Base-by-base conservation (phyloP, 2,113 vertebrate genomes). In the Trinectes maculatus region DNA sequence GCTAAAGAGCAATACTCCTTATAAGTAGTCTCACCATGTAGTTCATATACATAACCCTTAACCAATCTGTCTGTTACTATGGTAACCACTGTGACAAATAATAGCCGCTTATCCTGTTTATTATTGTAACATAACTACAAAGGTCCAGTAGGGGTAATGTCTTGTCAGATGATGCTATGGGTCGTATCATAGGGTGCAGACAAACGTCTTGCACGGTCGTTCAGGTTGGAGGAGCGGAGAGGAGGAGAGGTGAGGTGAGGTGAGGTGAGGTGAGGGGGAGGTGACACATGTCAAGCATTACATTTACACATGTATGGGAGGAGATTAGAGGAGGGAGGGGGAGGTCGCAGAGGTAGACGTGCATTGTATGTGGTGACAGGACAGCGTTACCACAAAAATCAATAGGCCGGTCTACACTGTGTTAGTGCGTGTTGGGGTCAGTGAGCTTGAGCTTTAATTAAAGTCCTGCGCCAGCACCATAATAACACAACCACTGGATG, bases 221-320 rank as follows among this genome's bases (percentile, higher is more conserved):
- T 28, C 4, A 42, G 25, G 55, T 31, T 28, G 39, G 15, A 42
- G 24, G 37, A 19, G 6, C 4, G 16, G 24, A 31, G 15, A 36
- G 42, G 69, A 59, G 18, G 61, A n/a, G n/a, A n/a, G n/a, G n/a
- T n/a, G n/a, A n/a, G n/a, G n/a, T n/a, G n/a, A n/a, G n/a, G n/a
- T n/a, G n/a, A n/a, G n/a, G n/a, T n/a, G 58, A 66, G 46, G 44
- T 49, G 53, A 49, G 63, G 65, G 69, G 55, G 58, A 68, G 74
- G 70, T 65, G 80, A 79, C 77, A 82, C 80, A 81, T 83, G 85
- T 87, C 69, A 73, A 82, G 79, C 83, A 83, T 86, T 63, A 73
- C 80, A 84, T 85, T 87, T 84, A 85, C 87, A 87, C 74, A 89
- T 83, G 84, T 84, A 80, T 79, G 73, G 65, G 61, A 73, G 56